Conservation (phyloP, 2,113 vertebrate genomes). For the Coracopsis vasa region DNA sequence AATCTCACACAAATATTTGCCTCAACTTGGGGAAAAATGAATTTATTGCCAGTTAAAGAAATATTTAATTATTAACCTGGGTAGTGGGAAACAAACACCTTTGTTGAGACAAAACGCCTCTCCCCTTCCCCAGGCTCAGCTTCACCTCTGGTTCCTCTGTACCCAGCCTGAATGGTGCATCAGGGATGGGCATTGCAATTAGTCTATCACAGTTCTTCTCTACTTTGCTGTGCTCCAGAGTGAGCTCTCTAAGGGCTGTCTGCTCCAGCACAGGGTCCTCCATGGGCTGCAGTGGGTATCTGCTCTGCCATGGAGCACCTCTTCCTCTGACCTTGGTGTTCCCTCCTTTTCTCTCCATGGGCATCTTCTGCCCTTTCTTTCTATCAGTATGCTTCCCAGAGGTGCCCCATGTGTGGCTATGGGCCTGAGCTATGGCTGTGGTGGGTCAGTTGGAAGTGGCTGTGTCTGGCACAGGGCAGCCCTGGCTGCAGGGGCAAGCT, state of each 20-base stretch:
- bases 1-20: neutral
- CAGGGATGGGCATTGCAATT: fast-evolving
- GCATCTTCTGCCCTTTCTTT: neutral
- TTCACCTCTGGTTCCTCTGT: neutral
- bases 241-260: neutral
- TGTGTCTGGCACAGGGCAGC: fast-evolving
- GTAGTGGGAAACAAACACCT: neutral
- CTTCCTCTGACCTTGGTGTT: neutral
- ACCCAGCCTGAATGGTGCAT: fast-evolving
- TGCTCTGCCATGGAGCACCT: neutral
- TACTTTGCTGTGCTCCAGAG: neutral
- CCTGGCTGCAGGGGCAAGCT: neutral
- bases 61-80: neutral
- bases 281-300: fast-evolving
- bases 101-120: neutral
- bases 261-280: neutral
- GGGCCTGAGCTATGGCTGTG: neutral
- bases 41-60: neutral
- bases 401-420: fast-evolving
- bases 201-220: neutral
- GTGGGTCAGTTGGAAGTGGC: neutral
- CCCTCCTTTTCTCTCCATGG: neutral
- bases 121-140: neutral
- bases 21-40: neutral
- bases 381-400: neutral